These are phyloP conservation scores for Mamestra configurata DNA, from an alignment of 1,140 invertebrate genomes.

Conservation along the genomic window DNA sequence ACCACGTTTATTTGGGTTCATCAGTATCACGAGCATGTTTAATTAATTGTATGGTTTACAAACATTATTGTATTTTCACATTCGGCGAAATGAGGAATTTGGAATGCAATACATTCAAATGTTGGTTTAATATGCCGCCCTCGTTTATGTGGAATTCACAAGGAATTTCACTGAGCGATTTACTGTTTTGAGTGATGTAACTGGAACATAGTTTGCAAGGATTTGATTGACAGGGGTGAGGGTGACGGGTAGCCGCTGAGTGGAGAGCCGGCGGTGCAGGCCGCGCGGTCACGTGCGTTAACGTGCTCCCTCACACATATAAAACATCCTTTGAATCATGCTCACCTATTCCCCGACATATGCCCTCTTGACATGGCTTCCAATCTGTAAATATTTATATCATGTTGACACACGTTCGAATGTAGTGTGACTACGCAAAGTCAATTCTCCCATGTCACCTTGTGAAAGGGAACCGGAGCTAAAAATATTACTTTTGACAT, in stretches of 20 bases:
- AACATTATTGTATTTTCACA: constrained; percentile 2
- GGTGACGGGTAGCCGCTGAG: constrained; percentile 38
- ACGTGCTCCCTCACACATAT: constrained; percentile 16
- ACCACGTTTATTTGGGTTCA: not conserved
- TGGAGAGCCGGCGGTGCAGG: not conserved
- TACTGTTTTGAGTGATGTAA: constrained; percentile 40
- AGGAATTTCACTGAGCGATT: constrained; percentile 35
- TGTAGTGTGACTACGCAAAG: constrained; percentile 41
- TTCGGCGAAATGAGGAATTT: not conserved
- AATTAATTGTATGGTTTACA: not conserved
- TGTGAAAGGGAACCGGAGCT: constrained; percentile 11
- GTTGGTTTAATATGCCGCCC: constrained; percentile 23
- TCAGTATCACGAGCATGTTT: not conserved
- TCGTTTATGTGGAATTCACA: constrained; percentile 28
- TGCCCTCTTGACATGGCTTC: constrained; percentile 40
- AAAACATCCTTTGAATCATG: constrained; percentile 41
- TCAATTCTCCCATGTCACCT: constrained; percentile 27
- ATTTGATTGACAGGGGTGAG: constrained; percentile 51
- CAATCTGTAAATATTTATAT: constrained; percentile 48
- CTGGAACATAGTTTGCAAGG: constrained; percentile 43
- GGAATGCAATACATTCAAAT: constrained; percentile 33
- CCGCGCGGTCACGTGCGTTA: constrained; percentile 45
- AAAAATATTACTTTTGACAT: constrained; percentile 42
- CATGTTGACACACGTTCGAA: constrained; percentile 38
- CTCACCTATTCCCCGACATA: constrained; percentile 30